Percentiles rank a stretch among this genome's conserved stretches.
Conservation (phyloP, 2,797 vertebrate species). For the Micromesistius poutassou region DNA sequence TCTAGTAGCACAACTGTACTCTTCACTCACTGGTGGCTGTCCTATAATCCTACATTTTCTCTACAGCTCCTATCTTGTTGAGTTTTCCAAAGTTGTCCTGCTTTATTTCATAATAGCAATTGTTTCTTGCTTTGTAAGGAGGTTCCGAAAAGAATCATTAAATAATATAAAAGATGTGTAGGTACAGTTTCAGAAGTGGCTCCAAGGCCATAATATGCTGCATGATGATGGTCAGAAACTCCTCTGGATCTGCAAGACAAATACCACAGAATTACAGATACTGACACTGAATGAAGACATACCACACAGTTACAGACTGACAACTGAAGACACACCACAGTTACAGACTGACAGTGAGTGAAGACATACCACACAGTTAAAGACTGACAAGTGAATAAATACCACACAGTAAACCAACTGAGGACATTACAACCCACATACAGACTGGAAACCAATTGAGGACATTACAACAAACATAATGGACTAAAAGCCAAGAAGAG, state of each 20-base stretch:
- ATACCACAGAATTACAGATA: background rate
- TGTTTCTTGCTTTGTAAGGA: background rate
- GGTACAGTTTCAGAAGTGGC: conserved; percentile 80
- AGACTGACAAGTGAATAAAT: no score
- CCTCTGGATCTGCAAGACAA: conserved; percentile 82
- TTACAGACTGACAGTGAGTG: no score
- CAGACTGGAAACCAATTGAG: background rate
- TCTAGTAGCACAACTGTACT: background rate
- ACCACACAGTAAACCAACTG: background rate
- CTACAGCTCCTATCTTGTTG: background rate
- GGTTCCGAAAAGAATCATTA: background rate
- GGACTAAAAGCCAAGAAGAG: no score
- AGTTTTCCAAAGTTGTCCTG: background rate
- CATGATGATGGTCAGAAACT: conserved; percentile 88
- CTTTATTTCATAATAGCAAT: background rate
- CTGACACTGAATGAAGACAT: background rate
- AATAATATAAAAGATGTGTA: background rate
- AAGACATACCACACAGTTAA: no score
- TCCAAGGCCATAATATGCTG: conserved; percentile 82
- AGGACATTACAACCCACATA: background rate
- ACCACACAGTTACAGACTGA: background rate
- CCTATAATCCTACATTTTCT: background rate
- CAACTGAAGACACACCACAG: background rate
- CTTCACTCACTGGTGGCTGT: background rate
- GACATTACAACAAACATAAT: background rate